Evolutionary conservation across 2,113 vertebrate species (phyloP), one percentile per base, ranked within the genome.

Genomic region (Oncorhynchus tshawytscha): DNA sequence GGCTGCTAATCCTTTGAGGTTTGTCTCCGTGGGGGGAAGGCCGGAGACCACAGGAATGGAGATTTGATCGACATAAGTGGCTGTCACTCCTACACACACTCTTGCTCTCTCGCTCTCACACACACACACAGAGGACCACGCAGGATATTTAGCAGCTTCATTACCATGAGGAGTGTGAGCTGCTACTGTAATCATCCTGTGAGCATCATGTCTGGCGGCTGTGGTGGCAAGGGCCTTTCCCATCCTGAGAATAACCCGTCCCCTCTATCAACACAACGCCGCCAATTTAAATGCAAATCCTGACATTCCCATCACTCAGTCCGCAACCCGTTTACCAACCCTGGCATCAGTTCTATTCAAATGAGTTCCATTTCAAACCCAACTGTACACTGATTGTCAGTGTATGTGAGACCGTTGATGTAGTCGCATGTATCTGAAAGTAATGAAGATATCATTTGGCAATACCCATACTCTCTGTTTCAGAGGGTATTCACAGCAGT

Each of bases 271-370:
- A 85, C 89, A 91, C 92, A 91, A 91, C 90, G 82, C 39, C 73
- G 24, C 74, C 90, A 91, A 93, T 91, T 92, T 93, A 92, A 91
- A 94, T 92, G 93, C 91, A 93, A 94, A 93, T 94, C 84, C 84
- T 92, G 90, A 91, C 91, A 91, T 93, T 93, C 90, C 87, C 84
- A 81, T 91, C 88, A 87, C 74, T 88, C 84, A 83, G 79, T 48
- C 78, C 11, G 71, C 31, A n/a, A 0, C 64, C 65, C 82, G 75
- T 84, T 86, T 71, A 72, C 82, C 82, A 76, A 86, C 69, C 60
- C 74, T 66, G 8, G 9, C 78, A 74, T 88, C 77, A 66, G 78
- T 74, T 80, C 45, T 80, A 88, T 91, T 86, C 87, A 85, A 88
- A 89, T 78, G 82, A 85, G 73, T 84, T 2, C 70, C 34, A 39